Evolutionary conservation across 2,888 invertebrate species (phyloP).

Genomic region (Aethes cnicana): DNA sequence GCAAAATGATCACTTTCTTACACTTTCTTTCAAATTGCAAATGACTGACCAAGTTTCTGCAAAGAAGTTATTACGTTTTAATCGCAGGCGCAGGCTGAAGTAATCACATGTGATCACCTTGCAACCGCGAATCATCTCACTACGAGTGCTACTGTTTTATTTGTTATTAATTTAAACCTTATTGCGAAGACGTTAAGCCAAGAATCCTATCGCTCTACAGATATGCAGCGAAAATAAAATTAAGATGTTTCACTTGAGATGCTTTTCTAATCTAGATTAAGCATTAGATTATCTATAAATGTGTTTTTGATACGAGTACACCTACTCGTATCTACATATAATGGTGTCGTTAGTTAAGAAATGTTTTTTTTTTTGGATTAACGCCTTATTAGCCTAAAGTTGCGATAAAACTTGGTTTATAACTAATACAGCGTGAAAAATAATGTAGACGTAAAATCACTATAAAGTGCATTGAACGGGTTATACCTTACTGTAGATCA

Average conservation of each 20-base stretch:
- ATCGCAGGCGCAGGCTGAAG: slow-evolving; percentile 11
- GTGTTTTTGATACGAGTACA: no score
- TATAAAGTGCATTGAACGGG: no score
- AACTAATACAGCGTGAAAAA: no score
- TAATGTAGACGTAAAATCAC: no score
- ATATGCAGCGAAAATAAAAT: not conserved
- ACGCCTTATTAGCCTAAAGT: no score
- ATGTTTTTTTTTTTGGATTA: no score
- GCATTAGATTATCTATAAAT: no score
- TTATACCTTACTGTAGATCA: no score
- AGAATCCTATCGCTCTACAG: not conserved
- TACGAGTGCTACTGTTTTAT: slow-evolving; percentile 6
- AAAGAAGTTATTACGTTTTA: slow-evolving; percentile 23
- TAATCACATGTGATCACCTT: slow-evolving; percentile 9
- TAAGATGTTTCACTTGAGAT: slow-evolving; percentile 7
- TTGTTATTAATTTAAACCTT: slow-evolving; percentile 4
- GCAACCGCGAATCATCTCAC: slow-evolving; percentile 19
- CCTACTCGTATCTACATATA: no score
- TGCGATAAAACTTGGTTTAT: no score
- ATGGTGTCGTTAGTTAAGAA: no score
- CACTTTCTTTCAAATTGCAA: slow-evolving; percentile 21
- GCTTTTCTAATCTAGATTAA: no score
- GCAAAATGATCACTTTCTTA: slow-evolving; percentile 22
- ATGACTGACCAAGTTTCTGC: slow-evolving; percentile 10
- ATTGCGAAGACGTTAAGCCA: not conserved